Evolutionary conservation across 1,140 invertebrate genomes (phyloP).

Genomic region (Drosophila novamexicana): DNA sequence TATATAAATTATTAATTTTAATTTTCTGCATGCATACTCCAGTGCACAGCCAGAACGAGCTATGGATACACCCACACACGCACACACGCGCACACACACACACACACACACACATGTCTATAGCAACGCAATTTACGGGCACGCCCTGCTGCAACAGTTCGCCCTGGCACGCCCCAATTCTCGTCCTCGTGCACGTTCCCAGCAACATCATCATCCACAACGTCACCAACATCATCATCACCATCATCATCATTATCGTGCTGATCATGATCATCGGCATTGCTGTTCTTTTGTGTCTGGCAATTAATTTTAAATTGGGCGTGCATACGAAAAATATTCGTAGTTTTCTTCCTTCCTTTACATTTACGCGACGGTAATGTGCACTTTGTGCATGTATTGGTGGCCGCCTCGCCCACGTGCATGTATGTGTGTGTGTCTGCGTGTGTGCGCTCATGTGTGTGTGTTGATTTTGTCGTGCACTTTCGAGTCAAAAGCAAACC

Average conservation of each 20-base stretch:
- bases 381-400: conserved; percentile 42
- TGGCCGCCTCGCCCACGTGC: conserved; percentile 21
- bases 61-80: conserved; percentile 30
- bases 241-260: conserved; percentile 9
- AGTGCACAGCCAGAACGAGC: conserved; percentile 55
- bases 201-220: conserved; percentile 13
- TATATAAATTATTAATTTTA: conserved; percentile 84
- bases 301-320: conserved; percentile 84
- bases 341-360: conserved; percentile 74
- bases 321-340: conserved; percentile 82
- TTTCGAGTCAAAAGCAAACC: conserved; percentile 34
- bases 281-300: conserved; percentile 83
- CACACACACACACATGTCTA: conserved; percentile 7
- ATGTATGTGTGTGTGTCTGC: conserved; percentile 9
- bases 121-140: conserved; percentile 24
- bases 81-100: conserved; percentile 18
- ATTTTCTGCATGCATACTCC: conserved; percentile 84
- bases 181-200: conserved; percentile 6
- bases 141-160: conserved; percentile 45
- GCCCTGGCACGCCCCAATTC: conserved; percentile 16
- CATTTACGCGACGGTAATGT: conserved; percentile 64
- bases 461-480: conserved; percentile 51
- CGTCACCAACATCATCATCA: conserved; percentile 10
- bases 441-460: conserved; percentile 4
- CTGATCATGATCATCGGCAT: conserved; percentile 1